Conservation (phyloP, 2,888 invertebrate species). For the Operophtera brumata region DNA sequence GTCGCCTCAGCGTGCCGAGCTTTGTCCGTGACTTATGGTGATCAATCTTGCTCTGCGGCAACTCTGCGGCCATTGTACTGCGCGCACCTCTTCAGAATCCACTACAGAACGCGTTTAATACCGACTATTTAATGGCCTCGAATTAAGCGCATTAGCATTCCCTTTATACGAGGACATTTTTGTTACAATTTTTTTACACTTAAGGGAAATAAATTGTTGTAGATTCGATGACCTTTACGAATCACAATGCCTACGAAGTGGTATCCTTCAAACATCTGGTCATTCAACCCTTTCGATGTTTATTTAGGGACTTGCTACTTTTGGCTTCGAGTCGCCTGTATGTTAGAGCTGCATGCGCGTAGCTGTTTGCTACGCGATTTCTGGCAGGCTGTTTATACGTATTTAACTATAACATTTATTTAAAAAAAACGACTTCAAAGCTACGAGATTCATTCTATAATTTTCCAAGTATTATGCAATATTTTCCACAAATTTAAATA, state of each 20-base stretch:
- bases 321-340: background rate
- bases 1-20: slow-evolving; percentile 53
- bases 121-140: slow-evolving; percentile 45
- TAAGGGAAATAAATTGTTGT: slow-evolving; percentile 16
- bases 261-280: background rate
- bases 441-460: no score
- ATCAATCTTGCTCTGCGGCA: slow-evolving; percentile 64
- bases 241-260: background rate
- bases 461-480: no score
- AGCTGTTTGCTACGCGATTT: background rate
- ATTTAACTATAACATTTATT: no score
- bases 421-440: no score
- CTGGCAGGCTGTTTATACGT: background rate
- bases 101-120: slow-evolving; percentile 42
- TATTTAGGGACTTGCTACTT: background rate
- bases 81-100: slow-evolving; percentile 58
- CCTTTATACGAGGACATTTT: slow-evolving; percentile 31
- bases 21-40: slow-evolving; percentile 58
- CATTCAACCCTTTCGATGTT: background rate
- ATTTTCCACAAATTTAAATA: no score
- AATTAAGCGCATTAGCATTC: slow-evolving; percentile 56
- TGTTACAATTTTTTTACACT: slow-evolving; percentile 17
- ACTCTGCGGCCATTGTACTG: slow-evolving; percentile 60
- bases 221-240: slow-evolving; percentile 12
- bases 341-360: background rate